phyloP scores from a whole-genome alignment of 2,797 vertebrate genomes.

The Miichthys miiuy region DNA sequence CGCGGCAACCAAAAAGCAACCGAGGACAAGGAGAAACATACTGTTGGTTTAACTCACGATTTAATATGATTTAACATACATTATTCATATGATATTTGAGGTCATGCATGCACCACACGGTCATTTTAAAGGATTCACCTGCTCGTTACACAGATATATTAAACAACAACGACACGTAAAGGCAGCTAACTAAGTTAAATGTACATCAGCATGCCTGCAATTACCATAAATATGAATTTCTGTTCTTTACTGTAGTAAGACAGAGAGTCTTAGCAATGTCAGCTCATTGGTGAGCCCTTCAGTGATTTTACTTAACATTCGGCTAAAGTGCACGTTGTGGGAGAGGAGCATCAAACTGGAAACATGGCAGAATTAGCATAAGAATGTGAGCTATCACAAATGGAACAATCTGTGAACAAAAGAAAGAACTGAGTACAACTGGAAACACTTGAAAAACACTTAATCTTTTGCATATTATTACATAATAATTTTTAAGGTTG shows the following conservation, averaged over 20 bases:
- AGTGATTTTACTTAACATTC: not conserved
- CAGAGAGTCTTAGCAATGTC: slow-evolving; percentile 15
- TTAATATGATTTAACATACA: not conserved
- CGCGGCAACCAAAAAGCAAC: too few relatives aligned
- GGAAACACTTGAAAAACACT: not conserved
- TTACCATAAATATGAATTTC: slow-evolving; percentile 11
- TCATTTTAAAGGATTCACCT: not conserved
- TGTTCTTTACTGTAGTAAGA: not conserved
- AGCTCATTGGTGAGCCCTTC: slow-evolving; percentile 28
- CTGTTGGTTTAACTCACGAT: too few relatives aligned
- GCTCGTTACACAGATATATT: not conserved
- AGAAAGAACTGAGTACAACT: not conserved
- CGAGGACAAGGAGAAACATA: too few relatives aligned
- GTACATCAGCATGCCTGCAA: not conserved
- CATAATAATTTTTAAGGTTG: not conserved
- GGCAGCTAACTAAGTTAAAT: not conserved
- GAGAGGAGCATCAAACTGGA: not conserved
- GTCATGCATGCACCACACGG: not conserved
- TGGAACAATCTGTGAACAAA: slow-evolving; percentile 1
- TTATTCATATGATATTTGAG: not conserved
- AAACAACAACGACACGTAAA: not conserved
- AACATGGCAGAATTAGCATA: slow-evolving; percentile 4
- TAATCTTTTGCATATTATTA: not conserved
- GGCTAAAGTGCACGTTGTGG: not conserved
- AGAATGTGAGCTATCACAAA: not conserved